phyloP scores from a whole-genome alignment of 2,113 vertebrate genomes.

The Solea solea region DNA sequence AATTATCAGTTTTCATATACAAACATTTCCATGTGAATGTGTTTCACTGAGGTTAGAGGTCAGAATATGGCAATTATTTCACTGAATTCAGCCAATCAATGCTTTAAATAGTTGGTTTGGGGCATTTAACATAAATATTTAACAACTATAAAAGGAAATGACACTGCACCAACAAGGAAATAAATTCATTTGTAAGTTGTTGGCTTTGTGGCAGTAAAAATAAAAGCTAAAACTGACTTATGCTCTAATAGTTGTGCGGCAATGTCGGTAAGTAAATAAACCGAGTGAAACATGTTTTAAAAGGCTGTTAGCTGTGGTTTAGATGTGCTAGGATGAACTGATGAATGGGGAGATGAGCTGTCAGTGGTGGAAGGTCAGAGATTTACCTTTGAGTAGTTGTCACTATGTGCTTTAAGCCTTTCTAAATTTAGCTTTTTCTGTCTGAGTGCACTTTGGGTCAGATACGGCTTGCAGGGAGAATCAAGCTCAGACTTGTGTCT shows the following conservation, averaged over 20 bases:
- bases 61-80: too few relatives aligned
- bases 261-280: constrained; percentile 25
- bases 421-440: constrained; percentile 76
- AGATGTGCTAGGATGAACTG: constrained; percentile 39
- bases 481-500: constrained; percentile 42
- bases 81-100: too few relatives aligned
- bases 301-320: constrained; percentile 37
- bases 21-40: too few relatives aligned
- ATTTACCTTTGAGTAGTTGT: constrained; percentile 68
- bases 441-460: constrained; percentile 69
- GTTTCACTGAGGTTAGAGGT: too few relatives aligned
- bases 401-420: constrained; percentile 77
- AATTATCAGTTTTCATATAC: too few relatives aligned
- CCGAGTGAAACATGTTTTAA: constrained; percentile 22
- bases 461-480: constrained; percentile 44
- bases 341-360: constrained; percentile 64
- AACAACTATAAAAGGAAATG: too few relatives aligned
- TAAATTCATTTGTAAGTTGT: too few relatives aligned
- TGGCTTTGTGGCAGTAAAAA: constrained; percentile 4
- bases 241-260: constrained; percentile 3
- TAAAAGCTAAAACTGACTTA: constrained; percentile 11
- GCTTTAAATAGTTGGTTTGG: too few relatives aligned
- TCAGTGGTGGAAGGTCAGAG: constrained; percentile 70
- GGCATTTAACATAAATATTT: too few relatives aligned
- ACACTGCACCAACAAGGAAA: too few relatives aligned